These are phyloP conservation scores for Cheilosia soror DNA, from an alignment of 2,888 invertebrate species.

Conservation along the genomic window DNA sequence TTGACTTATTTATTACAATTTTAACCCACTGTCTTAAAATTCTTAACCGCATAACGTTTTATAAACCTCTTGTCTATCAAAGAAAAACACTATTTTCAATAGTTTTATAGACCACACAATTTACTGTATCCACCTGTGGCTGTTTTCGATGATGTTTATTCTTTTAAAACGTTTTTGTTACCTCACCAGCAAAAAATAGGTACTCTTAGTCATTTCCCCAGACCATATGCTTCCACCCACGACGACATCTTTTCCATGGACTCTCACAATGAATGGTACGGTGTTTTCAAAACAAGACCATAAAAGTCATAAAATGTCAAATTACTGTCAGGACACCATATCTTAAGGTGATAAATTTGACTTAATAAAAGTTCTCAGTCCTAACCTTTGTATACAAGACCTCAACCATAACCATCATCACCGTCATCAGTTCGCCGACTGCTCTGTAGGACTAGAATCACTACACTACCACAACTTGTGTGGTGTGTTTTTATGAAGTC, in stretches of 20 bases:
- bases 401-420: constrained; percentile 24
- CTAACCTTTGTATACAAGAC: constrained; percentile 39
- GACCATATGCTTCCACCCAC: constrained; percentile 7
- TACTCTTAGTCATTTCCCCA: constrained; percentile 11
- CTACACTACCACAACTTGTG: constrained; percentile 51
- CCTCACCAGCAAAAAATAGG: background rate
- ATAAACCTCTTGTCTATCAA: background rate
- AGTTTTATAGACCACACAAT: background rate
- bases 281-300: constrained; percentile 76
- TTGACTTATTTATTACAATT: background rate
- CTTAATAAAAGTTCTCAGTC: constrained; percentile 76
- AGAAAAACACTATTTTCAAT: background rate
- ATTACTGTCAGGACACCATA: constrained; percentile 77
- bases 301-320: constrained; percentile 76
- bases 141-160: constrained; percentile 22
- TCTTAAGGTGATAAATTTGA: constrained; percentile 78
- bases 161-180: constrained; percentile 21
- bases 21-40: background rate
- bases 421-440: background rate
- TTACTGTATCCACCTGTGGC: constrained; percentile 40
- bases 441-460: background rate
- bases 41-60: background rate
- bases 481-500: constrained; percentile 63
- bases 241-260: constrained; percentile 11
- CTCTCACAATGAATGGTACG: constrained; percentile 34